Percentiles rank a stretch among this genome's conserved stretches.
Conservation (phyloP, 2,113 vertebrate species). For the Zootoca vivipara region DNA sequence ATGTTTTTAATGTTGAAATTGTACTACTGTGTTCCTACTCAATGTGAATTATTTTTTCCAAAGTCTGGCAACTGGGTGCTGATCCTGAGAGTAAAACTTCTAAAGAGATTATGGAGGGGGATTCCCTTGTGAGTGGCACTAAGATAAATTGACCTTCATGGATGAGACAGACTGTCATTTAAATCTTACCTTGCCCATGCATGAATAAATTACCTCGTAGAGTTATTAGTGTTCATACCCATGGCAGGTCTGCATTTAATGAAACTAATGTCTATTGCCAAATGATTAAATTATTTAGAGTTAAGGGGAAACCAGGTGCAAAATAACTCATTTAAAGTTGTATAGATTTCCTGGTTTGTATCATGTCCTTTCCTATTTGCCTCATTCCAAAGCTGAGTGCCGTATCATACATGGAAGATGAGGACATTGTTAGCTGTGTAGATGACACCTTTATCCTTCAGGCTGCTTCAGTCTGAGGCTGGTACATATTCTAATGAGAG, state of each 20-base stretch:
- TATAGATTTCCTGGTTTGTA: constrained; percentile 5
- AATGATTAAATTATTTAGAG: not conserved
- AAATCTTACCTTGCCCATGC: not conserved
- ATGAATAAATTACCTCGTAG: constrained; percentile 35
- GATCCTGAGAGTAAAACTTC: constrained; percentile 47
- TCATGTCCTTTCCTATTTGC: not conserved
- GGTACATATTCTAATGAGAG: not conserved
- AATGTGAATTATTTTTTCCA: constrained; percentile 13
- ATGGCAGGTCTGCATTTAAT: constrained; percentile 16
- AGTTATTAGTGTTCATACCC: not conserved
- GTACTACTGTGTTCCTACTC: not conserved
- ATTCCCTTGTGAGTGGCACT: constrained; percentile 20
- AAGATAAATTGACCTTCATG: constrained; percentile 47
- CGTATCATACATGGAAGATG: not conserved
- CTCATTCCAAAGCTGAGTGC: not conserved
- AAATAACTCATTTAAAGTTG: not conserved
- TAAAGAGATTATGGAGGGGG: constrained; percentile 43
- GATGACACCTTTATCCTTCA: not conserved
- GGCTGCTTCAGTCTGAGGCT: not conserved
- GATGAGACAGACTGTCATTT: constrained; percentile 36
- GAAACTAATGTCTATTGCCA: constrained; percentile 20
- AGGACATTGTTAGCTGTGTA: not conserved
- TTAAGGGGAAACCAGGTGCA: not conserved
- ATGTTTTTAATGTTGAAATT: not conserved
- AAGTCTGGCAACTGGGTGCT: constrained; percentile 27